phyloP scores from a whole-genome alignment of 1,140 invertebrate genomes.

The Leptinotarsa undecemlineata region DNA sequence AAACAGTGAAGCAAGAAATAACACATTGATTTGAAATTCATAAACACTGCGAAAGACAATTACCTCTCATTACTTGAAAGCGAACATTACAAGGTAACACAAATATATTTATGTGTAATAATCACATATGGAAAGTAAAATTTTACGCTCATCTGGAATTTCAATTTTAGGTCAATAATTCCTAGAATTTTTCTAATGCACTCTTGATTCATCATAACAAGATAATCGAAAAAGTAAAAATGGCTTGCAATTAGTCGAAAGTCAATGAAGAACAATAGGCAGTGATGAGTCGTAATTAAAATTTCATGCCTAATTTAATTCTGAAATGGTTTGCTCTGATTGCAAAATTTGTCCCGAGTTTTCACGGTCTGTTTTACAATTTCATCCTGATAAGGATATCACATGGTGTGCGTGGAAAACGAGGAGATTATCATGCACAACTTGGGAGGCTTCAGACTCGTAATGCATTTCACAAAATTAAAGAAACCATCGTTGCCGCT shows the following conservation, averaged over 20 bases:
- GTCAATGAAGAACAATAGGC: background rate
- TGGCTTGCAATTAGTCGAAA: background rate
- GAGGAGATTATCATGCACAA: too few relatives aligned
- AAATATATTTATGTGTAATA: background rate
- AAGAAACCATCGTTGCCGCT: too few relatives aligned
- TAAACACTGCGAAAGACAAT: background rate
- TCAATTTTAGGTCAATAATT: background rate
- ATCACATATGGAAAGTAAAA: background rate
- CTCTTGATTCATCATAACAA: background rate
- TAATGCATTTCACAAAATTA: too few relatives aligned
- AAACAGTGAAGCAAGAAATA: too few relatives aligned
- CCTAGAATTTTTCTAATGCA: background rate
- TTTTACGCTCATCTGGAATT: background rate
- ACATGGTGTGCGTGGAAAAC: background rate
- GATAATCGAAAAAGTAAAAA: background rate
- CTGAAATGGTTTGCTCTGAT: background rate
- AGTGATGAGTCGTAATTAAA: background rate
- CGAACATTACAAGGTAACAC: background rate
- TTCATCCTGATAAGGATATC: background rate
- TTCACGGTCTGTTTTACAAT: background rate
- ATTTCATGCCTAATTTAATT: background rate
- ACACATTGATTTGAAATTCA: too few relatives aligned
- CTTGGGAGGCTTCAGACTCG: too few relatives aligned
- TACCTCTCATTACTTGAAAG: background rate
- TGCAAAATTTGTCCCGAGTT: background rate